Base-by-base conservation (phyloP, 1,140 invertebrate genomes). In the Euwallacea similis region DNA sequence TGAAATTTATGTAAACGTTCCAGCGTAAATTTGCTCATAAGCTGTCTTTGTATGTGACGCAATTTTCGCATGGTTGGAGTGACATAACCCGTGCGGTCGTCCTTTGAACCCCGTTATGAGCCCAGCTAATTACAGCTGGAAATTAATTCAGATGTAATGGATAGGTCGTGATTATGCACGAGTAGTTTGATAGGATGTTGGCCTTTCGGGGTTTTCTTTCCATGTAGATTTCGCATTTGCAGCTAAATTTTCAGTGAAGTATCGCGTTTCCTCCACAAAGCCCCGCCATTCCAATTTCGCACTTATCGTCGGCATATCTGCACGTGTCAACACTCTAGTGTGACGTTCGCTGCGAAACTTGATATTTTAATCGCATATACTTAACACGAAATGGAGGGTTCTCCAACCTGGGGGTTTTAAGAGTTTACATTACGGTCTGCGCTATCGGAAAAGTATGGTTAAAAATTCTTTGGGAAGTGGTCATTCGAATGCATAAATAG, bases 311-410 rank as follows among this genome's bases (percentile, higher is more conserved):
- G 46, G 46, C 46, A 50, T 50, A 50, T 50, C 46, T 50, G 46
- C 46, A 50, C 46, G 46, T 50, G 46, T 50, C 60, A 63, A 63
- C 60, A 13, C 43, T 63, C 42, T 42, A 66, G 64, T 56, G 33
- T 66, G 50, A 66, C 50, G 53, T 47, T 53, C 46, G 15, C 62
- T 42, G 10, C 41, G 64, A 55, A 66, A 66, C 64, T 66, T 66
- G 64, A 66, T 66, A 66, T 66, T 56, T 66, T 66, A 66, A 66
- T 66, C 64, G 53, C 42, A 42, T 55, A 33, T 56, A 42, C 64
- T 66, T 66, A 66, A 66, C 50, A 56, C 43, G 13, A 15, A 50
- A 50, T 1, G 46, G 46, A 13, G 46, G 13, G 21, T 33, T 33
- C 21, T 33, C 21, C 21, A 33, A 33, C 21, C 21, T 33, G 21